Evolutionary conservation across 2,888 invertebrate species (phyloP).

Genomic region (Epistrophe eligans): DNA sequence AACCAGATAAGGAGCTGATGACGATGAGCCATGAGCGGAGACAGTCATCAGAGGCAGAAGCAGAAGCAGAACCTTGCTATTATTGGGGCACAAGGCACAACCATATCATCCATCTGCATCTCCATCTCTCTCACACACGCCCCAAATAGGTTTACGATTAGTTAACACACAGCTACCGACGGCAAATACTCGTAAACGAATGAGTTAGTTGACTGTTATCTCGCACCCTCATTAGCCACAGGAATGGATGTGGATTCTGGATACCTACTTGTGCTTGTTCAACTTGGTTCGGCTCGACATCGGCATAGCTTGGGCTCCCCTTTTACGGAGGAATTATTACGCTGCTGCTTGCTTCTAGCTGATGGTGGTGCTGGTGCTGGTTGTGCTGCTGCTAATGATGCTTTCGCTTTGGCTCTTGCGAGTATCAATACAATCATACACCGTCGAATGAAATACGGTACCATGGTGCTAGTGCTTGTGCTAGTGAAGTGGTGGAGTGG

Average conservation of each 20-base stretch:
- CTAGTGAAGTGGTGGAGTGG: constrained; percentile 45
- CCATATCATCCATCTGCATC: constrained; percentile 8
- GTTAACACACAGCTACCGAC: constrained; percentile 67
- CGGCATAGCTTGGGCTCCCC: constrained; percentile 11
- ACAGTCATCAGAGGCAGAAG: not conserved
- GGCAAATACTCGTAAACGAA: constrained; percentile 64
- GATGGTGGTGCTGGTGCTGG: not conserved
- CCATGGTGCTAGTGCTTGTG: constrained; percentile 10
- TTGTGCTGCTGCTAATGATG: constrained; percentile 47
- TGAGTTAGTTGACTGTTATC: constrained; percentile 66
- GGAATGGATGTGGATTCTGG: constrained; percentile 10
- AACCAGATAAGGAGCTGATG: constrained; percentile 45
- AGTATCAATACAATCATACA: constrained; percentile 24
- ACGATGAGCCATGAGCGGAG: constrained; percentile 5
- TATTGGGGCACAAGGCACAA: constrained; percentile 40
- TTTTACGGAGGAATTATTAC: constrained; percentile 13
- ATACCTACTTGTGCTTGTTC: constrained; percentile 16
- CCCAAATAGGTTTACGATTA: constrained; percentile 54
- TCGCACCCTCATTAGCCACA: constrained; percentile 69
- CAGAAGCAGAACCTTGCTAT: constrained; percentile 1
- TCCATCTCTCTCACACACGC: constrained; percentile 67
- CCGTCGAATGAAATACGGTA: constrained; percentile 6
- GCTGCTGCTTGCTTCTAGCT: constrained; percentile 16
- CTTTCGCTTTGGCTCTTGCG: constrained; percentile 1
- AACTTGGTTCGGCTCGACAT: not conserved